Evolutionary conservation across 1,140 invertebrate genomes (phyloP), one percentile per base, ranked within the genome.

Genomic region (Nephotettix cincticeps): DNA sequence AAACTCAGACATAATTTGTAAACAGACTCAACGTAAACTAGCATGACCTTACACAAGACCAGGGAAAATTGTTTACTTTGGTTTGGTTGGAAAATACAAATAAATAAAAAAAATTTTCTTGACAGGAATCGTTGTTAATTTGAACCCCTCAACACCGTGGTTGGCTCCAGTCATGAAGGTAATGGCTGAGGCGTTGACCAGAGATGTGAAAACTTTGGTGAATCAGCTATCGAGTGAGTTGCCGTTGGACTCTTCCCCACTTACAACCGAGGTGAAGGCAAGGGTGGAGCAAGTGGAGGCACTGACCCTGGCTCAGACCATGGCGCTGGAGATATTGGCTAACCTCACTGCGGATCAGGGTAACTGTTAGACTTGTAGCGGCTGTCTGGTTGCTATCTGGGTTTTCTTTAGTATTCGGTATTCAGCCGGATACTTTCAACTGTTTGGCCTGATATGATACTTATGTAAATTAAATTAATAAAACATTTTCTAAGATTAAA

Each of bases 331-430:
- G 80, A 88, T 90, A 64, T 79, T 91, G 61, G 85, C 90, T 17
- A 92, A 92, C 80, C 79, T 92, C 29, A 90, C 88, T 73, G 88
- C 89, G 29, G 79, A 80, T 77, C 87, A 90, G 75, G 88, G 88
- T 85, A 25, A 36, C 32, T 6, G 32, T 36, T 36, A n/a, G n/a
- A n/a, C n/a, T n/a, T n/a, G n/a, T n/a, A n/a, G n/a, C n/a, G n/a
- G n/a, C n/a, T n/a, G n/a, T n/a, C n/a, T n/a, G n/a, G n/a, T n/a
- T n/a, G n/a, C n/a, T n/a, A n/a, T n/a, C n/a, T n/a, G n/a, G n/a
- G n/a, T n/a, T n/a, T n/a, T n/a, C n/a, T n/a, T n/a, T n/a, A n/a
- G n/a, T n/a, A n/a, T n/a, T n/a, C n/a, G n/a, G n/a, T n/a, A n/a
- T n/a, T n/a, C n/a, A n/a, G n/a, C n/a, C n/a, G n/a, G n/a, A n/a